Evolutionary conservation across 1,140 invertebrate genomes (phyloP).

Genomic region (Camponotus vicinus): DNA sequence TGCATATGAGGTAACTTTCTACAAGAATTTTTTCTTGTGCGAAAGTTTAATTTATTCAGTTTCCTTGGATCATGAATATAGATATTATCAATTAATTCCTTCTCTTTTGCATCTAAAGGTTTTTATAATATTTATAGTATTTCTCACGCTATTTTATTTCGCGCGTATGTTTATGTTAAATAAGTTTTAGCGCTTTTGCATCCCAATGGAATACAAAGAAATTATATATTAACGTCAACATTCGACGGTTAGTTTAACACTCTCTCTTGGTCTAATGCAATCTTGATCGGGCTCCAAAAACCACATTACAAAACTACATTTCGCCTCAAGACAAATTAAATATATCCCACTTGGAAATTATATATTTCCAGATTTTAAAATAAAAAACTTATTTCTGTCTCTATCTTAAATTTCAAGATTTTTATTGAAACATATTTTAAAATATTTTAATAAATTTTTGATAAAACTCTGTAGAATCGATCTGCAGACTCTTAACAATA

Average conservation of each 20-base stretch:
- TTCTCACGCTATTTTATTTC: neutral
- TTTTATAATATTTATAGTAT: slow-evolving; percentile 5
- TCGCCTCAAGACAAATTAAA: slow-evolving; percentile 54
- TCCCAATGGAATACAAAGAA: neutral
- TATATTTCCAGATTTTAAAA: neutral
- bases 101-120: neutral
- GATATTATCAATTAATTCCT: neutral
- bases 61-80: neutral
- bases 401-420: slow-evolving; percentile 3
- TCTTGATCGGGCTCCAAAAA: slow-evolving; percentile 55
- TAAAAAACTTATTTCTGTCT: slow-evolving; percentile 3
- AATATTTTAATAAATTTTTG: neutral
- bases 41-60: neutral
- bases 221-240: neutral
- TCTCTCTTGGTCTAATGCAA: slow-evolving; percentile 1
- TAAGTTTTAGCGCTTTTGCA: neutral
- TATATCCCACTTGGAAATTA: neutral
- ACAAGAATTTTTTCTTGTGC: neutral
- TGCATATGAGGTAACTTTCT: neutral
- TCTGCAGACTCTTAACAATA: neutral
- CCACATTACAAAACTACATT: slow-evolving; percentile 41
- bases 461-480: slow-evolving; percentile 1
- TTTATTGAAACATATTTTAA: slow-evolving; percentile 15
- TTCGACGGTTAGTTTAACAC: slow-evolving; percentile 36
- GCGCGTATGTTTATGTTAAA: neutral